Conservation (phyloP, 2,888 invertebrate genomes). For the Lochmaea crataegi region DNA sequence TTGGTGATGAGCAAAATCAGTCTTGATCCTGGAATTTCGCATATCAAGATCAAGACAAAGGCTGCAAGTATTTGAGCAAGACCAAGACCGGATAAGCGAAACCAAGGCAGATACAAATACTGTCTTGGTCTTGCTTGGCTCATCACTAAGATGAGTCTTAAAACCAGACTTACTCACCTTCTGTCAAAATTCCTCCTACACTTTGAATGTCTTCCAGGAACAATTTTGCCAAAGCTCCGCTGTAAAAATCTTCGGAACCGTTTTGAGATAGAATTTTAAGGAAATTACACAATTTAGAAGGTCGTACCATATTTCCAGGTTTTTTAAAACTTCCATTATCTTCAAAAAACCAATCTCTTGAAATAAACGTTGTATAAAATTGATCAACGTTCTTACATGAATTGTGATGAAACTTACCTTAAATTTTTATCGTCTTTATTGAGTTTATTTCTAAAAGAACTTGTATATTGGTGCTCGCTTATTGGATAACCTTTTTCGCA, state of each 20-base stretch:
- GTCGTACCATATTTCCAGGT: slow-evolving; percentile 73
- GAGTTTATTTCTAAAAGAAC: slow-evolving; percentile 64
- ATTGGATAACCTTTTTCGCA: slow-evolving; percentile 75
- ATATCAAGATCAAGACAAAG: no score
- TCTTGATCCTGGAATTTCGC: no score
- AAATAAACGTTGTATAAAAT: slow-evolving; percentile 20
- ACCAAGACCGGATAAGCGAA: no score
- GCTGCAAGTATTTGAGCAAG: no score
- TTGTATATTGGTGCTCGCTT: slow-evolving; percentile 71
- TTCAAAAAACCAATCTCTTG: slow-evolving; percentile 76
- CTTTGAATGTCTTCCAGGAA: slow-evolving; percentile 79
- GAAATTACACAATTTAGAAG: slow-evolving; percentile 78
- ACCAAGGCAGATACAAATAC: no score
- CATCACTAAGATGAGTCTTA: no score
- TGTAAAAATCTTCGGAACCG: slow-evolving; percentile 82
- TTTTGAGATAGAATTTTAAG: slow-evolving; percentile 75
- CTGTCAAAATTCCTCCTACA: slow-evolving; percentile 78
- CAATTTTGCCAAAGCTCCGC: slow-evolving; percentile 76
- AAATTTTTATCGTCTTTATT: slow-evolving; percentile 68
- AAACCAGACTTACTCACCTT: slow-evolving; percentile 66
- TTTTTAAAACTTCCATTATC: slow-evolving; percentile 68
- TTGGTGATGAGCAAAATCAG: no score
- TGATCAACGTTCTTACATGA: neutral
- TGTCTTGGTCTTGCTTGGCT: no score
- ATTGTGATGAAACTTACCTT: slow-evolving; percentile 65